Evolutionary conservation across 2,797 vertebrate species (phyloP).

Genomic region (Prionace glauca): DNA sequence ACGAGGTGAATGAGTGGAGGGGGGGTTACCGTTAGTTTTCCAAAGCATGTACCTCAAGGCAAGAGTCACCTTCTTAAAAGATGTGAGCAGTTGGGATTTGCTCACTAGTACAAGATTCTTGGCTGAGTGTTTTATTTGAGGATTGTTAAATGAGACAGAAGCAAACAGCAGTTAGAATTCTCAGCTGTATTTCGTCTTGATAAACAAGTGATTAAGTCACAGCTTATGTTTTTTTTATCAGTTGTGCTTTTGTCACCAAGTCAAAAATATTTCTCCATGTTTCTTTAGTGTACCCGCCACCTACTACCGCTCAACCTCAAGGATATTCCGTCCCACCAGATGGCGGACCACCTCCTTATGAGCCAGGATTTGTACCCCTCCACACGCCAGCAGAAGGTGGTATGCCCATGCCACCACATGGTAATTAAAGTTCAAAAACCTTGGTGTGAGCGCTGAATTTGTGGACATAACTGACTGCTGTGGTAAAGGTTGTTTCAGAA

Average conservation of each 20-base stretch:
- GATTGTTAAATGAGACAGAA: not conserved
- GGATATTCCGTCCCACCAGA: conserved; percentile 75
- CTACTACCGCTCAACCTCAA: conserved; percentile 64
- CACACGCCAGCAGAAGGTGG: conserved; percentile 75
- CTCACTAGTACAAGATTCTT: not conserved
- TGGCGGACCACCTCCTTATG: conserved; percentile 86
- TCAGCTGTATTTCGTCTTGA: not conserved
- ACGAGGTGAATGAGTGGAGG: not conserved
- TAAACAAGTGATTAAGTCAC: not conserved
- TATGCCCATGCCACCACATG: conserved; percentile 58
- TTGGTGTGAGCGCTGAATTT: not conserved
- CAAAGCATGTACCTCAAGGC: no score
- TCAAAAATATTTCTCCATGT: not conserved
- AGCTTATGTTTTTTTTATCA: not conserved
- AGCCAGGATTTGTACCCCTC: conserved; percentile 78
- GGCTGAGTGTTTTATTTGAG: not conserved
- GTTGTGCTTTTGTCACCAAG: not conserved
- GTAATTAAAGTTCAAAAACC: conserved; percentile 44
- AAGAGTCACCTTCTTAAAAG: not conserved
- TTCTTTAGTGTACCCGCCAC: conserved; percentile 40
- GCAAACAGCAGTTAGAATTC: not conserved
- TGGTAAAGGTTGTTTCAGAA: no score
- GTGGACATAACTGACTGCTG: not conserved
- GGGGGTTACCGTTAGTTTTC: not conserved
- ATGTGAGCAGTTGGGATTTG: not conserved